These are phyloP conservation scores for Thermophis baileyi DNA, from an alignment of 2,113 vertebrate species.

Conservation along the genomic window DNA sequence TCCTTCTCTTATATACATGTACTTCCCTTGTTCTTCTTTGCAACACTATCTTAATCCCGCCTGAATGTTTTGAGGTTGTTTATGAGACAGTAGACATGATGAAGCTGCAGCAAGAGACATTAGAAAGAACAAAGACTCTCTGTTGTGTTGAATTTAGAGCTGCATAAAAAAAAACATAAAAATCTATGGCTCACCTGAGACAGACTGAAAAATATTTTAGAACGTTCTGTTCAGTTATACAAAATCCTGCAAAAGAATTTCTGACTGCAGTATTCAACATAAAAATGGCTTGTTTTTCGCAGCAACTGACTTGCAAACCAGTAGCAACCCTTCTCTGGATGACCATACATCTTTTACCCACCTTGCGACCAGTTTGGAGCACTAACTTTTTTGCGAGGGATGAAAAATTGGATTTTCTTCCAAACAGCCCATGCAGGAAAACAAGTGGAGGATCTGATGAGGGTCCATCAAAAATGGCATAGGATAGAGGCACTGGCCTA, in stretches of 20 bases:
- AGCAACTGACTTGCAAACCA: neutral
- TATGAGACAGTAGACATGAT: neutral
- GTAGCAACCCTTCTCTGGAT: accelerated
- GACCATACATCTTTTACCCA: conserved; percentile 40
- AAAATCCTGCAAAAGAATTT: neutral
- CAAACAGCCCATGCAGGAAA: conserved; percentile 91
- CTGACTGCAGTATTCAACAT: neutral
- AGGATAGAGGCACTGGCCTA: conserved; percentile 76
- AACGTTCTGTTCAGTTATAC: neutral
- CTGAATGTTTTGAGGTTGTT: neutral
- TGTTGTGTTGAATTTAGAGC: neutral
- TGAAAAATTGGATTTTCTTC: conserved; percentile 86
- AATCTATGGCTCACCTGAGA: neutral
- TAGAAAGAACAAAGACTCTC: neutral
- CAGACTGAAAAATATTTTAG: neutral
- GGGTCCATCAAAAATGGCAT: conserved; percentile 72
- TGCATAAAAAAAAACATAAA: neutral
- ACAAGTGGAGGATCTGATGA: conserved; percentile 76
- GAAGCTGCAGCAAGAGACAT: neutral
- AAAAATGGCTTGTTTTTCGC: neutral
- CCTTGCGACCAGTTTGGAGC: conserved; percentile 83
- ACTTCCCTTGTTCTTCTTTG: neutral
- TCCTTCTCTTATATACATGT: neutral
- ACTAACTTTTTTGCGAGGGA: conserved; percentile 82
- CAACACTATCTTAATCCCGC: neutral